Base-by-base conservation (phyloP, 2,888 invertebrate genomes). In the Psococerastis gibbosa region DNA sequence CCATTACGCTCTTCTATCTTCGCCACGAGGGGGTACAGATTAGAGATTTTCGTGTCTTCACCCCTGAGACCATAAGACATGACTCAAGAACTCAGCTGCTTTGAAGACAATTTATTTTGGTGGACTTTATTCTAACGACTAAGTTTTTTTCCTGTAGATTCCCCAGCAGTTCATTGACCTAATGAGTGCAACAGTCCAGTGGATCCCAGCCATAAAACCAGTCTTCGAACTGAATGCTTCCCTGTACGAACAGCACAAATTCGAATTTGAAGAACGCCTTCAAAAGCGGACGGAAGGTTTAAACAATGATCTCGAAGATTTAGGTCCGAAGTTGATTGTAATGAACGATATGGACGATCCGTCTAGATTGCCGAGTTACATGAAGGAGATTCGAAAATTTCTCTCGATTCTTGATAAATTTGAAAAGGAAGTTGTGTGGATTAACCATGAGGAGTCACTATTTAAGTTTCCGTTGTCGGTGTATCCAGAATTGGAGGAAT, bases 291-390 rank as follows among this genome's bases (percentile, higher is more conserved):
- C 81, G 6, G 72, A 71, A 45, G 70, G 70, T 51, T 66, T 92
- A 15, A 78, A 78, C 54, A 63, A 67, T 35, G 76, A 80, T 54
- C 71, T 89, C 18, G 62, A 69, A 45, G 75, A 78, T 47, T 69
- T 89, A 57, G 67, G 75, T 42, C 79, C 85, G 6, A 75, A 77
- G 52, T 68, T 89, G 51, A 71, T 73, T 45, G 71, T 82, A 48
- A 69, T 91, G 53, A 78, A 87, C 56, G 77, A 81, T 52, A 88
- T 88, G 88, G 87, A 73, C 61, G 73, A 91, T 52, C 70, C 77
- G 3, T 67, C 73, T 43, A 74, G 79, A 54, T 78, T 87, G 49
- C 67, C 72, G 11, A 79, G 84, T 53, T 91, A 91, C 58, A 53
- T 79, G 27, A 73, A 80, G 57, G 73, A 80, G 53, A 67, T 89